phyloP scores from a whole-genome alignment of 37 sponge, comb jelly and placozoan species.

The Diacarnus erythraeanus region DNA sequence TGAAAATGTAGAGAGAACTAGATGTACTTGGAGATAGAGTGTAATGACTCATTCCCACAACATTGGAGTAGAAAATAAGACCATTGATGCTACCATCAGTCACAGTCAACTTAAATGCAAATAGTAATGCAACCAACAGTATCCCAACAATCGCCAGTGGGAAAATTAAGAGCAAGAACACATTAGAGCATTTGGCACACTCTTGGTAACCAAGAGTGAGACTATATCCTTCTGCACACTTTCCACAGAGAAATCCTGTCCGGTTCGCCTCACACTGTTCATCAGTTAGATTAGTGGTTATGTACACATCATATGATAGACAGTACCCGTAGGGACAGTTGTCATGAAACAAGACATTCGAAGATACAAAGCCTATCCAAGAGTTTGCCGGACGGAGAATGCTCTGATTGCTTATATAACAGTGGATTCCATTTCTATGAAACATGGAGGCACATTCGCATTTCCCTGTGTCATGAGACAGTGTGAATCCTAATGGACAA shows the following conservation, averaged over 20 bases:
- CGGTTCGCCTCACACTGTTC: not conserved
- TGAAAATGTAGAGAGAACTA: not conserved
- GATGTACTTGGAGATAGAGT: not conserved
- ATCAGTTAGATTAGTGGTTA: not conserved
- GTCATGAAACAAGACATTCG: not conserved
- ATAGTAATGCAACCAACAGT: not conserved
- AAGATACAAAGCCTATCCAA: not conserved
- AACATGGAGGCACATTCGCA: not conserved
- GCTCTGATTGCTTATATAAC: not conserved
- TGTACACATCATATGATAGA: not conserved
- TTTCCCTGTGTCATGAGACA: not conserved
- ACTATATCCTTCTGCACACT: not conserved
- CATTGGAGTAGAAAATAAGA: slow-evolving; percentile 12
- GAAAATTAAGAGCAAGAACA: not conserved
- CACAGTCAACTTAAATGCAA: not conserved
- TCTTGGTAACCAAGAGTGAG: not conserved
- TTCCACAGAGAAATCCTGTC: not conserved
- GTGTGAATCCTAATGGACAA: not conserved
- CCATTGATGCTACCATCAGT: slow-evolving; percentile 19
- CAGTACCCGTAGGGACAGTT: slow-evolving; percentile 3
- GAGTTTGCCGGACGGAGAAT: not conserved
- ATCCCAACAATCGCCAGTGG: slow-evolving; percentile 11
- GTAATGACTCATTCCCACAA: not conserved
- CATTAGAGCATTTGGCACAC: slow-evolving; percentile 5
- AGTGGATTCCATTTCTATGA: not conserved